Base-by-base conservation (phyloP, 2,888 invertebrate genomes). In the Stenodera caucasica region DNA sequence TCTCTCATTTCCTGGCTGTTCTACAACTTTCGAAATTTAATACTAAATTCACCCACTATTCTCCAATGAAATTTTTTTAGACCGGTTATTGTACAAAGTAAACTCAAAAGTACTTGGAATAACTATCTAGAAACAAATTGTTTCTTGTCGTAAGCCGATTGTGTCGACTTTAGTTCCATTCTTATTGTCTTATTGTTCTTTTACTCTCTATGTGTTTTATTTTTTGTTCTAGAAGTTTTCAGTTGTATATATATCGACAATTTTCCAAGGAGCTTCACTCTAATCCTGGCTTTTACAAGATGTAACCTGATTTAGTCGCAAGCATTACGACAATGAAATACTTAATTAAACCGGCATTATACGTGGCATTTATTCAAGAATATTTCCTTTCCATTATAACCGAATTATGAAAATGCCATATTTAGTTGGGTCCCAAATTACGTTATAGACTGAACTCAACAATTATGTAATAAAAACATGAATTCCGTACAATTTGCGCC, bases 261-360 rank as follows among this genome's bases (percentile, higher is more conserved):
- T 45, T 45, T 12, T 11, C 45, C 21, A 21, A 45, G 45, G 21
- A 18, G 11, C 9, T 9, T 12, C 45, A 45, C 45, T 21, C 15
- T 45, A 45, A 45, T 45, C 45, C 21, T 3, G 21, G 45, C 18
- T 45, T 45, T 45, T 45, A 45, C 11, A 45, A 45, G 21, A 21
- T 45, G 18, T 45, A 45, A 45, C 45, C 11, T 45, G 45, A 45
- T 45, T 21, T 21, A 45, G 12, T 21, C 21, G 18, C 9, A 5
- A 18, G 9, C 12, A 21, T 9, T 18, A 45, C 45, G 9, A 21
- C 12, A 9, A 50, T 54, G 45, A 56, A 60, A 60, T 57, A 57
- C 45, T 58, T 49, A 61, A 58, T 61, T 61, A 61, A 57, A 51
- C 23, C 37, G 26, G 55, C 35, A 61, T 57, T 61, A 57, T 35